Evolutionary conservation across 2,888 invertebrate genomes (phyloP).

Genomic region (Catocala sponsa): DNA sequence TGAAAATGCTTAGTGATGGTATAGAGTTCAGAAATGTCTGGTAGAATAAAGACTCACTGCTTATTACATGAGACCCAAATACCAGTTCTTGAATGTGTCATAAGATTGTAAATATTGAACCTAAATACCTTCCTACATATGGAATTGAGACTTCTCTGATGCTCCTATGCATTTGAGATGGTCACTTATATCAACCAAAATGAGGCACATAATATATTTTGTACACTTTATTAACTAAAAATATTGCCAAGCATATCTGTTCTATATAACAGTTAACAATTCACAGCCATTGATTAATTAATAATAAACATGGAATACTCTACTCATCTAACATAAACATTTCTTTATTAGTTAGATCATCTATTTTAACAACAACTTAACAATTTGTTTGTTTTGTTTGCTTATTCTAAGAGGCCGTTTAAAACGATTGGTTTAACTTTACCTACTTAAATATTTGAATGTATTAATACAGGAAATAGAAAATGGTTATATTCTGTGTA

Average conservation of each 20-base stretch:
- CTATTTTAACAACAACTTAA: conserved; percentile 29
- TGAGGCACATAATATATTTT: conserved; percentile 36
- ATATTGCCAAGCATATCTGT: conserved; percentile 80
- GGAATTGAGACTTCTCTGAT: too few species aligned
- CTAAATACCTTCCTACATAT: too few species aligned
- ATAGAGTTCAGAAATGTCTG: too few species aligned
- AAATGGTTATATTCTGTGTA: too few species aligned
- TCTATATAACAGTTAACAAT: conserved; percentile 83
- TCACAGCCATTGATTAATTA: conserved; percentile 84
- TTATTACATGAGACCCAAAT: too few species aligned
- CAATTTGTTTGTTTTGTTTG: conserved; percentile 11
- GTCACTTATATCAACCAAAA: conserved; percentile 13
- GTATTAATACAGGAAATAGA: too few species aligned
- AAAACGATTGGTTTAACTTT: conserved; percentile 16
- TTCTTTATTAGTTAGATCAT: conserved; percentile 12
- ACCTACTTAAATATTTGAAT: background rate
- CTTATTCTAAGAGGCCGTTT: conserved; percentile 11
- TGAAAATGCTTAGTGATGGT: too few species aligned
- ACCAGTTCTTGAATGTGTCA: too few species aligned
- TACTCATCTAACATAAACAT: conserved; percentile 42
- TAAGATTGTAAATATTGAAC: too few species aligned
- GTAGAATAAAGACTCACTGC: too few species aligned
- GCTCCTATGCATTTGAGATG: too few species aligned
- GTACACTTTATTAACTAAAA: conserved; percentile 77
- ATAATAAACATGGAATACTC: conserved; percentile 53